phyloP scores from a whole-genome alignment of 2,113 vertebrate species.

The Ploceus nigricollis region DNA sequence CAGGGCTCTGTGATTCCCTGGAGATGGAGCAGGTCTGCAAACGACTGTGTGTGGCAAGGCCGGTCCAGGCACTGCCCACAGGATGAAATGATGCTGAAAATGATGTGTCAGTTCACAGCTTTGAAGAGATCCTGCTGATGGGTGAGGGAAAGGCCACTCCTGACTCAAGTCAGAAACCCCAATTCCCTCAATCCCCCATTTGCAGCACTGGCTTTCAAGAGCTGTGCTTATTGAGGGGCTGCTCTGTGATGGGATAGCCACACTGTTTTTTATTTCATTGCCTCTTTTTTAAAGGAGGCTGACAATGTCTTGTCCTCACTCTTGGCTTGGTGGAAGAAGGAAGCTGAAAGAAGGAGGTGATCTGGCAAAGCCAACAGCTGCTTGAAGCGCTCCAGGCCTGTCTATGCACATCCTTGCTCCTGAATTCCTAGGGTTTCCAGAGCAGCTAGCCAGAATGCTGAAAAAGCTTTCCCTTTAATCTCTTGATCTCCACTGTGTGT shows the following conservation, averaged over 20 bases:
- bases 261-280: accelerated
- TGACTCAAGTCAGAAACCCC: not conserved
- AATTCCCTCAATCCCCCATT: accelerated
- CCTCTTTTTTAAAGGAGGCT: not conserved
- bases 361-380: not conserved
- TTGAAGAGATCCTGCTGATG: not conserved
- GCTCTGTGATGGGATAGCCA: not conserved
- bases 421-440: not conserved
- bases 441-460: not conserved
- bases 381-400: not conserved
- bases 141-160: not conserved
- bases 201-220: not conserved
- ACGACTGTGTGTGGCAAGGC: accelerated
- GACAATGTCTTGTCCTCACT: not conserved
- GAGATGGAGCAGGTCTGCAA: not conserved
- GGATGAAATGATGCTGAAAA: not conserved
- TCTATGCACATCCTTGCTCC: slow-evolving; percentile 11
- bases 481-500: not conserved
- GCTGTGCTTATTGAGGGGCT: not conserved
- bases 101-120: not conserved
- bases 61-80: not conserved
- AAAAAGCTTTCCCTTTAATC: slow-evolving; percentile 36
- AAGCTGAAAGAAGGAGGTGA: not conserved
- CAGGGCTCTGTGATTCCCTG: not conserved
- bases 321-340: not conserved